Conservation (phyloP, 2,888 invertebrate genomes). For the Lasioglossum villosulum region DNA sequence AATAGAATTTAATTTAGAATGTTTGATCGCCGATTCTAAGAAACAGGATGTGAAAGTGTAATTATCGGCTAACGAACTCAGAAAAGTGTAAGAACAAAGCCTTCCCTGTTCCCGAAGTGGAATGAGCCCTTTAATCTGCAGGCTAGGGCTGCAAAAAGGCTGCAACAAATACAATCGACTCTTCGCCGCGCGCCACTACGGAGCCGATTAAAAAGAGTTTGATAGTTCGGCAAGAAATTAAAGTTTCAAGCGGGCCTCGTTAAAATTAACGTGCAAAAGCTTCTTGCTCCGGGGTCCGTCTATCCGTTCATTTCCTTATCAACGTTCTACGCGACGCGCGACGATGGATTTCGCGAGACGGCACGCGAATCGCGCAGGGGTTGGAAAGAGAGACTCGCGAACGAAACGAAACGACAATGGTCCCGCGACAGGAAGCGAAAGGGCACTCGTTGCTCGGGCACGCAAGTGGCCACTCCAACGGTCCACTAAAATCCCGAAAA, state of each 20-base stretch:
- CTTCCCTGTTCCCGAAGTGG: background rate
- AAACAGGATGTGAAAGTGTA: background rate
- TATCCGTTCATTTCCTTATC: background rate
- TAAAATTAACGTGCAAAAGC: conserved; percentile 4
- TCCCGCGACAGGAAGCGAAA: conserved; percentile 2
- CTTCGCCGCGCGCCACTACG: background rate
- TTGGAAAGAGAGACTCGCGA: background rate
- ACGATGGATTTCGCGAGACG: background rate
- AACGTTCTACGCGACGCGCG: background rate
- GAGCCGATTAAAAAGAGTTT: background rate
- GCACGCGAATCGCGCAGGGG: background rate
- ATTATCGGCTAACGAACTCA: background rate
- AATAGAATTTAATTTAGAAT: background rate
- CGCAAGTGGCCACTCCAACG: conserved; percentile 9
- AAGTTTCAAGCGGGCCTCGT: background rate
- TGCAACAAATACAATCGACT: conserved; percentile 6
- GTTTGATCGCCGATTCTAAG: background rate
- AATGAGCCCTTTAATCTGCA: background rate
- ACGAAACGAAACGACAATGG: background rate
- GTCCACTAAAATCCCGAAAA: conserved; percentile 20
- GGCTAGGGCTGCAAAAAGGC: background rate
- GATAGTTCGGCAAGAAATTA: background rate
- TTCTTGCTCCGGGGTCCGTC: background rate
- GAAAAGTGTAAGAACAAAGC: background rate
- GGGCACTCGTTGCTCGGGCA: conserved; percentile 1